Base-by-base conservation (phyloP, 1,140 invertebrate species). In the Uloborus diversus region DNA sequence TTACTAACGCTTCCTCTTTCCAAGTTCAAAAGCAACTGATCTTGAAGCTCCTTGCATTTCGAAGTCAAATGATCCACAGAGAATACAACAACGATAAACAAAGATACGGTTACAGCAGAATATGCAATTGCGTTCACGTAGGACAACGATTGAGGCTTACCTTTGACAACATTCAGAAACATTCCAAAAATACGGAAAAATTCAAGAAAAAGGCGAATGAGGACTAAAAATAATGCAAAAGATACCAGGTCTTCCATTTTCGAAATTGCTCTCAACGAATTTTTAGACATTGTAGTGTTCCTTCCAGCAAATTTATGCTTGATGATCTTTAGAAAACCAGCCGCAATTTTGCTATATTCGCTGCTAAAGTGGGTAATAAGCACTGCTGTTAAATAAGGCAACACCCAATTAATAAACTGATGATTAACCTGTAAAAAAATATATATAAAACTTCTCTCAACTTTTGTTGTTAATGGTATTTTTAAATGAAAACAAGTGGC, bases 171-270 rank as follows among this genome's bases (percentile, higher is more conserved):
- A 14, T 73, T 73, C 33, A 73, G 61, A 1, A 73, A 30, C 5
- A 73, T 33, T 9, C 69, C 61, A 57, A 73, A 73, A n/a, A 61
- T 27, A 7, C 69, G 27, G 23, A 73, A 73, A n/a, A 73, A 73
- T 32, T 73, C 69, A 25, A 73, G 59, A 9, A 61, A 73, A 4
- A 73, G 35, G 3, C 69, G 69, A 5, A 73, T 73, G 23, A 73
- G 20, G 17, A 61, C 56, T 7, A 73, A 30, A 27, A 73, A 73
- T 2, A 28, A 57, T 0, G 25, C 47, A 11, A 47, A 57, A 9
- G 69, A 73, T 3, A 59, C 20, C 14, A 13, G 30, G n/a, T 73
- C 56, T 49, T 73, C 69, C 17, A 47, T 25, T 32, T 47, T 42
- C 11, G 9, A n/a, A 4, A 61, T 35, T 33, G 69, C 47, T 3